These are phyloP conservation scores for Hemicordylus capensis DNA, from an alignment of 2,113 vertebrate genomes.

Conservation along the genomic window DNA sequence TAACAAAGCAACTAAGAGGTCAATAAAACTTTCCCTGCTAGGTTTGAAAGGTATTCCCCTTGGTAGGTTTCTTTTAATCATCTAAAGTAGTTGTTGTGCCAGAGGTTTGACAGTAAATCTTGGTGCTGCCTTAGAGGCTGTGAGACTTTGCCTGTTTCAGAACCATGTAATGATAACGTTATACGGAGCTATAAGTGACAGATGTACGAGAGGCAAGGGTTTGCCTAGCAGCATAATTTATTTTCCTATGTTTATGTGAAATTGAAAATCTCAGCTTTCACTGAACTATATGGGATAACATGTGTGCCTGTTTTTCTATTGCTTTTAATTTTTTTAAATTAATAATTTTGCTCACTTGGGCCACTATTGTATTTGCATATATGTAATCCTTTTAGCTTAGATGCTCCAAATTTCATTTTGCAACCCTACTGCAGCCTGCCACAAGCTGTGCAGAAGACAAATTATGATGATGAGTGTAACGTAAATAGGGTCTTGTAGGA, in stretches of 20 bases:
- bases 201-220: neutral
- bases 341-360: neutral
- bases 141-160: neutral
- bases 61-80: neutral
- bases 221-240: neutral
- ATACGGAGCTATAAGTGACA: rapidly evolving
- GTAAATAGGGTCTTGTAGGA: neutral
- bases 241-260: conserved; percentile 1
- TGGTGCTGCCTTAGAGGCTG: neutral
- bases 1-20: conserved; percentile 19
- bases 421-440: neutral
- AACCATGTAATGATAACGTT: neutral
- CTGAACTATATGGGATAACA: neutral
- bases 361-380: neutral
- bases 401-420: neutral
- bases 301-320: neutral
- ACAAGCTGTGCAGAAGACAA: neutral
- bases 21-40: neutral
- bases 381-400: neutral
- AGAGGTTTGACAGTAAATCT: conserved; percentile 11
- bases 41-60: conserved; percentile 3
- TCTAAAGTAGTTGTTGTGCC: neutral
- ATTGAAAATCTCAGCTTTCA: conserved; percentile 10
- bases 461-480: neutral
- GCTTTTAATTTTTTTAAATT: neutral